Percentiles rank a stretch among this genome's conserved stretches.
Evolutionary conservation across 2,113 vertebrate species (phyloP).

Genomic region (Centropus bengalensis): DNA sequence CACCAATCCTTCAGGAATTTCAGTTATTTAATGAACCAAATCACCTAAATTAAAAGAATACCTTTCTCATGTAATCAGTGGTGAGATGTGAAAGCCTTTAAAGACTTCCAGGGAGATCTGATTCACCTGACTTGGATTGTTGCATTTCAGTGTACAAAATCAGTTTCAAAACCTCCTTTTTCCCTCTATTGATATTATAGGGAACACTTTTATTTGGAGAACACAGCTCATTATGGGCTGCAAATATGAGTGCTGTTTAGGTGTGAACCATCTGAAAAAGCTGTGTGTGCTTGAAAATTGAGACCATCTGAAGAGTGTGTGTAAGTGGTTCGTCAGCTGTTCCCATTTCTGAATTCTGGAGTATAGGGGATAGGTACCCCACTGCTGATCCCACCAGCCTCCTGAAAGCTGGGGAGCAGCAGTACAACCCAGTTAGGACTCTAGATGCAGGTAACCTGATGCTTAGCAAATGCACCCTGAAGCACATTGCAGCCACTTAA

Average conservation of each 20-base stretch:
- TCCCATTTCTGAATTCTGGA: not conserved
- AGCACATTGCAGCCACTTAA: accelerated
- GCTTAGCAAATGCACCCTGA: not conserved
- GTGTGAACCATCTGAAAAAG: not conserved
- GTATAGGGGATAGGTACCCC: not conserved
- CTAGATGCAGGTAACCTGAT: not conserved
- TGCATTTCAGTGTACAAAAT: not conserved
- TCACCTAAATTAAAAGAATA: not conserved
- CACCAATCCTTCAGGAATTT: not conserved
- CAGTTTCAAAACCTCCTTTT: not conserved
- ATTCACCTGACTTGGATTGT: not conserved
- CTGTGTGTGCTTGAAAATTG: not conserved
- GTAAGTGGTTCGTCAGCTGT: not conserved
- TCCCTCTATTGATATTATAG: not conserved
- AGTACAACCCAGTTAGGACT: not conserved
- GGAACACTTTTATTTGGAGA: not conserved
- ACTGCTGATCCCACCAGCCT: not conserved
- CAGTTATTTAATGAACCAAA: not conserved
- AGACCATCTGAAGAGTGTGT: not conserved
- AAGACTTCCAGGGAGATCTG: not conserved
- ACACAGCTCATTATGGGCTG: not conserved
- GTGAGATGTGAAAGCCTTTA: not conserved
- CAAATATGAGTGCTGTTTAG: not conserved
- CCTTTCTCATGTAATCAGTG: not conserved
- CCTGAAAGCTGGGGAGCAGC: not conserved